A percentile compares a stretch with the other conserved stretches of the same genome.
Conservation (phyloP, 2,888 invertebrate species). For the Saturnia pavonia region DNA sequence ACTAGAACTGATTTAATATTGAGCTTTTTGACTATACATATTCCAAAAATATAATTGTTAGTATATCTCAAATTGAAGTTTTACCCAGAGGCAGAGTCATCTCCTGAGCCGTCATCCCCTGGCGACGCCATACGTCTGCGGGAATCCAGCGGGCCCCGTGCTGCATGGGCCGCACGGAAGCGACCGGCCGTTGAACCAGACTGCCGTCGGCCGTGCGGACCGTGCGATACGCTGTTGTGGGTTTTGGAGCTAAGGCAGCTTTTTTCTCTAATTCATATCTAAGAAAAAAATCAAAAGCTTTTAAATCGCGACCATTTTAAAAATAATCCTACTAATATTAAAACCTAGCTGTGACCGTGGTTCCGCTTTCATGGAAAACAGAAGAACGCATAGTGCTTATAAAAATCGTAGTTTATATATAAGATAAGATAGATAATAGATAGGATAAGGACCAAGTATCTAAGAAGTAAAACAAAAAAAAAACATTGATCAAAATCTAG, state of each 20-base stretch:
- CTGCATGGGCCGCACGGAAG: slow-evolving; percentile 92
- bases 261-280: slow-evolving; percentile 97
- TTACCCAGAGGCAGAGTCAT: slow-evolving; percentile 93
- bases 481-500: too few relatives aligned
- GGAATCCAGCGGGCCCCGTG: slow-evolving; percentile 90
- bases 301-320: background rate
- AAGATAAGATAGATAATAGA: too few relatives aligned
- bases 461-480: too few relatives aligned
- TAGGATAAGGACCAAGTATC: too few relatives aligned
- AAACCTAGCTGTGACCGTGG: too few relatives aligned
- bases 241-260: slow-evolving; percentile 85
- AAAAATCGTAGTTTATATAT: too few relatives aligned
- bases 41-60: too few relatives aligned
- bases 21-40: too few relatives aligned
- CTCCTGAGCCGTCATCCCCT: slow-evolving; percentile 97
- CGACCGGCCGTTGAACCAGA: slow-evolving; percentile 85
- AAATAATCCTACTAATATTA: too few relatives aligned
- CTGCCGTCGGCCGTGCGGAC: slow-evolving; percentile 85
- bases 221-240: slow-evolving; percentile 81
- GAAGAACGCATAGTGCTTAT: too few relatives aligned
- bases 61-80: slow-evolving; percentile 16
- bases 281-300: background rate
- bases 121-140: slow-evolving; percentile 94
- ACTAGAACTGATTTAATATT: too few relatives aligned
- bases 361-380: too few relatives aligned